Evolutionary conservation across 2,113 vertebrate species (phyloP).

Genomic region (Atractosteus spatula): DNA sequence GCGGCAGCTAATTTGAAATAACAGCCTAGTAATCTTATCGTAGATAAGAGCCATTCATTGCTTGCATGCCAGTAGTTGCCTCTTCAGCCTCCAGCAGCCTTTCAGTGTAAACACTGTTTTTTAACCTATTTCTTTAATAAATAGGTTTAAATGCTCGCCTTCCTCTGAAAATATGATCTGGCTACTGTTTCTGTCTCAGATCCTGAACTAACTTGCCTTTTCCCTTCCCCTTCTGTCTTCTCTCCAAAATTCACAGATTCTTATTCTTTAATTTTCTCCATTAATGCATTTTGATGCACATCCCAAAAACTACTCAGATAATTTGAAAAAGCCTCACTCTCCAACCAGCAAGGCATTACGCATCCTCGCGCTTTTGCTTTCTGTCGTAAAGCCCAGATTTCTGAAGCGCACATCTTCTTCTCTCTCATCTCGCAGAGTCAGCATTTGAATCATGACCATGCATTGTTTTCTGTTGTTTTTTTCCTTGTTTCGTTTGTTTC

Average conservation of each 20-base stretch:
- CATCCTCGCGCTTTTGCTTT: conserved; percentile 31
- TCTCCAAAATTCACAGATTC: conserved; percentile 76
- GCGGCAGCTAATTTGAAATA: no score
- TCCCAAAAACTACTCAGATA: conserved; percentile 31
- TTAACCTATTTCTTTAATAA: no score
- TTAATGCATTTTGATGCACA: conserved; percentile 67
- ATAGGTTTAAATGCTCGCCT: no score
- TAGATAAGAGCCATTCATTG: no score
- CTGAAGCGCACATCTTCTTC: conserved; percentile 21
- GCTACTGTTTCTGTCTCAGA: no score
- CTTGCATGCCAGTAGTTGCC: no score
- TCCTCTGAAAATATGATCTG: not conserved
- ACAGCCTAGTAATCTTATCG: no score
- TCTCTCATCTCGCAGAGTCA: conserved; percentile 21
- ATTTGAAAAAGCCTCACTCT: conserved; percentile 35
- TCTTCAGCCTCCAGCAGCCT: no score
- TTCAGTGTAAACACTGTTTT: no score
- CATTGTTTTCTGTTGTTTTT: conserved; percentile 50
- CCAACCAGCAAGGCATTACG: conserved; percentile 35
- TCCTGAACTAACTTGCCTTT: conserved; percentile 15
- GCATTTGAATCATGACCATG: conserved; percentile 48
- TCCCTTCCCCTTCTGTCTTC: conserved; percentile 59
- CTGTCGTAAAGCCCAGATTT: not conserved
- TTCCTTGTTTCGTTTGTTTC: conserved; percentile 45
- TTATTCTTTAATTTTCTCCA: conserved; percentile 85